Base-by-base conservation (phyloP, 2,113 vertebrate genomes). In the Oncorhynchus keta region DNA sequence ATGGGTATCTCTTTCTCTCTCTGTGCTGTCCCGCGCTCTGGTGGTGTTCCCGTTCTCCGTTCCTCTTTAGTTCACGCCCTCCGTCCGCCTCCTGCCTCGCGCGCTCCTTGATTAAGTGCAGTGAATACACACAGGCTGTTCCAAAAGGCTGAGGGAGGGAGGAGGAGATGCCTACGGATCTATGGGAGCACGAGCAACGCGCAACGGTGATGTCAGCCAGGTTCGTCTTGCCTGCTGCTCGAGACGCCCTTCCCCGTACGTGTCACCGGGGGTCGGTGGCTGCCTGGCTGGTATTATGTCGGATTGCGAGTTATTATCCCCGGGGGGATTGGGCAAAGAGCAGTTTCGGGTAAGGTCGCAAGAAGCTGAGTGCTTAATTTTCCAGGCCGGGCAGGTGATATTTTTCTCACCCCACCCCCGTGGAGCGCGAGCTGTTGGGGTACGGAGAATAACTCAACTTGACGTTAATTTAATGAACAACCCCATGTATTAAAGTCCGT, bases 121-220 rank as follows among this genome's bases (percentile, higher is more conserved):
- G 84, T 72, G 91, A 85, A 85, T 86, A 49, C 83, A 85, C 84
- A 75, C 82, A 51, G 62, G 76, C 83, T 32, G 79, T 76, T 77
- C 78, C 66, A 32, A 77, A 69, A 81, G 79, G 77, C 74, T 77
- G 79, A 59, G 76, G 74, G 24, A 30, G 75, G 74, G 87, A 89
- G 89, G 87, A 89, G 89, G 92, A 85, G 91, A 91, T 88, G 87
- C 13, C 89, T 76, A 88, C 81, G 84, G 85, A 86, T 90, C 86
- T 89, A 83, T 80, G 86, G 65, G 86, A 81, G 90, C 89, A 92
- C 92, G 91, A 87, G 65, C 87, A 81, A 90, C 89, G 92, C 92
- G 91, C 93, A 89, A 62, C 59, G 13, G 90, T 92, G 93, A 94
- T 94, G 93, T 92, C 92, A 92, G 92, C 87, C 90, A 88, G 89